Evolutionary conservation across 2,888 invertebrate species (phyloP), one percentile per base, ranked within the genome.

Genomic region (Pseudococcus longispinus): DNA sequence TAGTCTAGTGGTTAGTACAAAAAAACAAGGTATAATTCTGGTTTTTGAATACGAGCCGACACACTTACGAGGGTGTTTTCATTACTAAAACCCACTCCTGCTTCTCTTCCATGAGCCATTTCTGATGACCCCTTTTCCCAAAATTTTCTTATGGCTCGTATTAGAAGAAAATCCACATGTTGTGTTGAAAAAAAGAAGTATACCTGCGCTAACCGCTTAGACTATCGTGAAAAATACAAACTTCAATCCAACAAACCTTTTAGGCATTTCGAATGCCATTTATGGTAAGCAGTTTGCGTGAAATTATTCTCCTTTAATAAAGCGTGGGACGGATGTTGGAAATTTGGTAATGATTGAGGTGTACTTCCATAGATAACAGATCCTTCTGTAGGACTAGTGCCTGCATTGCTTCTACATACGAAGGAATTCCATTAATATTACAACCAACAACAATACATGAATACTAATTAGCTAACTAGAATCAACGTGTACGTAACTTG

Each of bases 241-340:
- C n/a, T n/a, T n/a, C n/a, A n/a, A n/a, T 11, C 60, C 86, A 84
- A 88, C 89, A 89, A 90, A 96, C 96, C 96, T 93, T 96, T 97
- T 60, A 98, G 93, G 91, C 99, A 99, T 89, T 97, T 93, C 89
- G 96, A 95, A 91, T 97, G 95, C 92, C 98, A 99, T 91, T 98
- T 98, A 91, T 97, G 96, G 92, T 99, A 99, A 2, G 96, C 97
- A 91, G 97, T 97, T 91, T 98, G 99, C 8, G 98, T 98, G 92
- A 99, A 99, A 90, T 97, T 97, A 91, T 98, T 98, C 91, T 98
- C 98, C 89, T 97, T 94, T 74, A 99, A 94, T 89, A 99, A 92
- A 11, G 97, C 94, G 91, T 98, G 98, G 90, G 97, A 97, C 51
- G 98, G 98, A 92, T 99, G 99, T 91, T 98, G 97, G 93, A 98